Evolutionary conservation across 2,113 vertebrate species (phyloP).

Genomic region (Odocoileus virginianus): DNA sequence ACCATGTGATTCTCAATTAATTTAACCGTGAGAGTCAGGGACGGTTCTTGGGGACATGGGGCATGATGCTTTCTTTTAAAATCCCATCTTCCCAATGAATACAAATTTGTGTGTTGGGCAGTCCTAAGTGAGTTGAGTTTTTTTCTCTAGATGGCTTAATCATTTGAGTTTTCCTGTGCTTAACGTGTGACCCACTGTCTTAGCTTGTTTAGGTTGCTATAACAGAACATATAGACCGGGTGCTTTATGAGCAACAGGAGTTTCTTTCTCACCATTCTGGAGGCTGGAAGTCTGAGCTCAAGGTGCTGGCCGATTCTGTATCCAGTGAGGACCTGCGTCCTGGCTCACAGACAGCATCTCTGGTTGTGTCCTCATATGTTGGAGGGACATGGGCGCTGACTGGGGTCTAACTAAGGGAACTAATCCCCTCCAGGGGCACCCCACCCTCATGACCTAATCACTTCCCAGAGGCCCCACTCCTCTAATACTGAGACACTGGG

Average conservation of each 20-base stretch:
- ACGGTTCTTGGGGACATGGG: background rate
- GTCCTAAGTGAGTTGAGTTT: background rate
- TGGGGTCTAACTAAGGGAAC: background rate
- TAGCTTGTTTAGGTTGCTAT: background rate
- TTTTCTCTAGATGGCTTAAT: background rate
- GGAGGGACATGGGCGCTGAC: background rate
- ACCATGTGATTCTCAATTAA: background rate
- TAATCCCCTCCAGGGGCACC: background rate
- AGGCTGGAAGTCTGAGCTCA: background rate
- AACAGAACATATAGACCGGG: background rate
- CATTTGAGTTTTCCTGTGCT: background rate
- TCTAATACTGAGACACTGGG: background rate
- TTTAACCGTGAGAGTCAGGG: background rate
- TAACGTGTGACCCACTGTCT: background rate
- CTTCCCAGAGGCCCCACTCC: background rate
- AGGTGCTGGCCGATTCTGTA: background rate
- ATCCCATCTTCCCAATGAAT: background rate
- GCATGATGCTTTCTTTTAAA: background rate
- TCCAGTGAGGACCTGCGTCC: background rate
- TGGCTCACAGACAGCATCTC: background rate
- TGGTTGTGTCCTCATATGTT: rapidly evolving
- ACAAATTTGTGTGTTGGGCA: background rate
- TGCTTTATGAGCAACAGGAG: background rate
- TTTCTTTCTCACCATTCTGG: background rate
- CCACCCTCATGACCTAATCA: background rate